phyloP scores from a whole-genome alignment of 2,113 vertebrate species.

The Acrocephalus kingi region DNA sequence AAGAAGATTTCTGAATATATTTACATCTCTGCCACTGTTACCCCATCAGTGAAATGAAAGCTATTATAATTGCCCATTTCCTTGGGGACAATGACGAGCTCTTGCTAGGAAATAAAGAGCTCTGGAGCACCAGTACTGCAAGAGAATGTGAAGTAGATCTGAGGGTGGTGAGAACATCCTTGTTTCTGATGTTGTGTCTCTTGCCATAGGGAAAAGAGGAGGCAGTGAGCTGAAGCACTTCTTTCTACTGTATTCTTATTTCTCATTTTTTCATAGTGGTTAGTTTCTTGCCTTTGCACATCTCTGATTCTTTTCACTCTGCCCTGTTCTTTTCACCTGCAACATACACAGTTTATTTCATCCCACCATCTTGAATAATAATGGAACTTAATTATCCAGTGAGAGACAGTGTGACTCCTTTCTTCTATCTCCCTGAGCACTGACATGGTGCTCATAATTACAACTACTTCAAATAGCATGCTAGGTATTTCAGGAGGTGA shows the following conservation, averaged over 20 bases:
- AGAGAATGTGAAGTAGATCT: neutral
- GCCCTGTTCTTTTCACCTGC: neutral
- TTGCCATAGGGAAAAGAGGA: neutral
- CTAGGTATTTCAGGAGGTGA: conserved; percentile 1
- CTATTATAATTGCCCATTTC: neutral
- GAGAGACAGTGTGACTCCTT: neutral
- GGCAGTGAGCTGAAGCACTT: neutral
- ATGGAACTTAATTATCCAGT: neutral
- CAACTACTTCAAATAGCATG: neutral
- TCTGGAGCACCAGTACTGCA: neutral
- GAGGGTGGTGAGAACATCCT: neutral
- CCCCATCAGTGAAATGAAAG: neutral
- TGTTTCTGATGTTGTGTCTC: neutral
- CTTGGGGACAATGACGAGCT: neutral
- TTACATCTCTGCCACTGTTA: neutral
- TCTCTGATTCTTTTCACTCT: neutral
- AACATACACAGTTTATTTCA: neutral
- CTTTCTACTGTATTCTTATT: neutral
- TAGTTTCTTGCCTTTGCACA: neutral
- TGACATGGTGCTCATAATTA: neutral
- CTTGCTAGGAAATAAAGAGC: neutral
- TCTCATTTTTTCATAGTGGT: neutral
- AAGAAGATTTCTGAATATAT: neutral
- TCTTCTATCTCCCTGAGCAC: neutral
- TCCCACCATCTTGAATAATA: neutral